Base-by-base conservation (phyloP, 2,888 invertebrate species). In the Acanthopleura granulata region DNA sequence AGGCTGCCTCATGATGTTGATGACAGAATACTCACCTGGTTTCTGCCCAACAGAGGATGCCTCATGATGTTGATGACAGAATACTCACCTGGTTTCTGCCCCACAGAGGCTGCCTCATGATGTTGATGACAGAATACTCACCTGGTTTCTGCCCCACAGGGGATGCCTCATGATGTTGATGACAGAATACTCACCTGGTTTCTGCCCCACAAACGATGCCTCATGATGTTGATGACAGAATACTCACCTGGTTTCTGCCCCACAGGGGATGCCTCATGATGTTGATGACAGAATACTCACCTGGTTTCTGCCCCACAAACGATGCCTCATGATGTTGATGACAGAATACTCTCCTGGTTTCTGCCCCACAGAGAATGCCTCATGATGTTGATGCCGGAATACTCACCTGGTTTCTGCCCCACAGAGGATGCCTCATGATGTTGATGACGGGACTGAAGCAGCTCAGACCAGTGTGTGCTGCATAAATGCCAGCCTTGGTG, bases 371-470 rank as follows among this genome's bases (percentile, higher is more conserved):
- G 40, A 40, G 40, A 9, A 9, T 40, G 40, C 9, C 40, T 40
- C 40, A 3, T 40, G 40, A 40, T 40, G 9, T 3, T 3, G 40
- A 40, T 40, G 40, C 3, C 4, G 9, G 9, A 40, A 40, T 40
- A 71, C 50, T 4, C 70, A 88, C 89, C 87, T 89, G 89, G 76
- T 86, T 87, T 75, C 90, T 76, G 15, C 90, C 90, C 90, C 90
- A 90, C 27, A 88, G 78, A 16, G 89, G 89, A 79, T 89, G 88
- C 50, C 89, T 81, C 85, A 88, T 86, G 66, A 89, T 89, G 81
- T 89, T 89, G 74, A 89, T 84, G 49, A 89, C 88, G 1, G 89
- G 89, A 77, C 86, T 84, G 75, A 89, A 89, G 77, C 89, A 89
- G 77, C 85, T 87, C 11, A 88, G 81, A 15, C 89, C 89, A n/a